Conservation (phyloP, 2,797 vertebrate genomes). For the Mycteria americana region DNA sequence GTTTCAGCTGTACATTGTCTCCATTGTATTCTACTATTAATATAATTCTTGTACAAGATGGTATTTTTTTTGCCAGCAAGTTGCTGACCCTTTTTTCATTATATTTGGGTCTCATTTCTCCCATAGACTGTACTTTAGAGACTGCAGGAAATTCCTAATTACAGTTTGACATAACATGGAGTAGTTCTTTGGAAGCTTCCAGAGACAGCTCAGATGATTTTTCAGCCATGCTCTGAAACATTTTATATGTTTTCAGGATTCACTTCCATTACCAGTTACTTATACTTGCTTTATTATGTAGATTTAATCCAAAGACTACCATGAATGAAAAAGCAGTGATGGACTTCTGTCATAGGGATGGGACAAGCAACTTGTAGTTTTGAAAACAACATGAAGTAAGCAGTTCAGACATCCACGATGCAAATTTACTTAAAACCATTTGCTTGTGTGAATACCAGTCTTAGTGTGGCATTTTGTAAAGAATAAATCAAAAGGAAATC, state of each 20-base stretch:
- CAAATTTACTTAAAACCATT: neutral
- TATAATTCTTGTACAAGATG: neutral
- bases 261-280: neutral
- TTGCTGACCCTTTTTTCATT: neutral
- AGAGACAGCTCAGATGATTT: neutral
- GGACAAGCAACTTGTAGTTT: neutral
- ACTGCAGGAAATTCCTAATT: neutral
- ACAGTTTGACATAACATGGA: neutral
- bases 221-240: neutral
- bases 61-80: neutral
- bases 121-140: neutral
- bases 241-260: neutral
- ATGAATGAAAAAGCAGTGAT: neutral
- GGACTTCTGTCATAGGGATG: neutral
- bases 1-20: neutral
- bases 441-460: neutral
- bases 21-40: neutral
- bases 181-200: neutral
- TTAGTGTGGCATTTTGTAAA: neutral
- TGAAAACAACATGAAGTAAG: neutral
- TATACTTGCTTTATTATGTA: neutral
- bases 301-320: neutral
- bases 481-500: neutral
- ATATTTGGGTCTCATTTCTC: neutral
- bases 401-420: neutral